A percentile compares a stretch with the other conserved stretches of the same genome.
Evolutionary conservation across 1,140 invertebrate genomes (phyloP).

Genomic region (Nasonia giraulti): DNA sequence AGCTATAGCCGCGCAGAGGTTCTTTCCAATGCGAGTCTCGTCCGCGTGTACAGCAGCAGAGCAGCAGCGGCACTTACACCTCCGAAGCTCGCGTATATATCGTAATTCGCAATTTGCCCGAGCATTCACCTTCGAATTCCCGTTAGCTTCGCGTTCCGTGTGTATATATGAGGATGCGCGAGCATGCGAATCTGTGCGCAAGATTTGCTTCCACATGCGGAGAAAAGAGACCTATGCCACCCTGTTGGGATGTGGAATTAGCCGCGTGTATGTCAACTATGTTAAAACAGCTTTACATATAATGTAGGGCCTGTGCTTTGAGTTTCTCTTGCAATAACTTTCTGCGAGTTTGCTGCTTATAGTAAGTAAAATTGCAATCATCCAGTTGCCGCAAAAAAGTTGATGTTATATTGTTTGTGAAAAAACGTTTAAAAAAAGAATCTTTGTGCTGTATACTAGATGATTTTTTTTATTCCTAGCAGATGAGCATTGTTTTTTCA

Average conservation of each 20-base stretch:
- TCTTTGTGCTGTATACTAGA: no score
- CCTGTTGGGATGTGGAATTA: no score
- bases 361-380: no score
- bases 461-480: neutral
- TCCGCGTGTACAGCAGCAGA: constrained; percentile 33
- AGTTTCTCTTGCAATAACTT: no score
- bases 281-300: no score
- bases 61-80: constrained; percentile 36
- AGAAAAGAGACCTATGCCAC: no score
- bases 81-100: constrained; percentile 50
- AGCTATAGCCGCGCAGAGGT: constrained; percentile 21
- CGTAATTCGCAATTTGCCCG: constrained; percentile 65
- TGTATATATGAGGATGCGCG: constrained; percentile 23
- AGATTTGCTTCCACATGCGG: neutral
- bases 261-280: no score
- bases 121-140: constrained; percentile 70
- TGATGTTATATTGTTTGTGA: no score
- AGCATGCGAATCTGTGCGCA: neutral
- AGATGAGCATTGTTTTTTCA: neutral
- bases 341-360: no score
- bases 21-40: constrained; percentile 56
- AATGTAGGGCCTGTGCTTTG: no score
- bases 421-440: no score
- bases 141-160: constrained; percentile 62
- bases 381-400: no score